phyloP scores from a whole-genome alignment of 1,140 invertebrate genomes.

The Coenobita brevimanus region DNA sequence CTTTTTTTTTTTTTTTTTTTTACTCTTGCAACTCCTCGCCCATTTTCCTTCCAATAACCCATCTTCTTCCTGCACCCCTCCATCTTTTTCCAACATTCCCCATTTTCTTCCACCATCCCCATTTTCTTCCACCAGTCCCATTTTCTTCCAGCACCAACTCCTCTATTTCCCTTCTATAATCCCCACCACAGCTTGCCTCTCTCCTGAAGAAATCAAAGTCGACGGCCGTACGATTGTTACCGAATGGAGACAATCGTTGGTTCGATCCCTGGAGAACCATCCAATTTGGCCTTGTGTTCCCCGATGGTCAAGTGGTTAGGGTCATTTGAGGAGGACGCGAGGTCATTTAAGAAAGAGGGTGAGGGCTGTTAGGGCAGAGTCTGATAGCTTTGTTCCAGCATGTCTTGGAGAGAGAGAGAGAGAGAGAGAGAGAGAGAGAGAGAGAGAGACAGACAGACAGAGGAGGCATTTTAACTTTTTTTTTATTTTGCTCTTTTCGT shows the following conservation, averaged over 20 bases:
- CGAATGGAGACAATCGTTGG: conserved; percentile 45
- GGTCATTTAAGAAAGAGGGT: no score
- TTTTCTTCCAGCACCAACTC: neutral
- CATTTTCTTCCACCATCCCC: neutral
- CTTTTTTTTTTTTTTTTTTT: neutral
- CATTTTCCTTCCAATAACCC: neutral
- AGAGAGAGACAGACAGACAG: no score
- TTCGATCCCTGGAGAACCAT: conserved; percentile 53
- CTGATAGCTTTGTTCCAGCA: no score
- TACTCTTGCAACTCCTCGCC: neutral
- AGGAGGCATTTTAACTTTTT: no score
- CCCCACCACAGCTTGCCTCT: neutral
- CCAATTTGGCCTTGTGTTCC: conserved; percentile 55
- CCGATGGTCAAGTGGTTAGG: conserved; percentile 27
- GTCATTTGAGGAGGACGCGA: conserved; percentile 41
- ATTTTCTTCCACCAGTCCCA: no score
- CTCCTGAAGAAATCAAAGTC: conserved; percentile 42
- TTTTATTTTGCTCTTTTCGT: no score
- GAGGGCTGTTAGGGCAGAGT: conserved; percentile 23
- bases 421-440: no score
- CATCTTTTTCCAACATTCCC: neutral
- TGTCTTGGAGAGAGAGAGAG: no score
- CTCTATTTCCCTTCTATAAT: neutral
- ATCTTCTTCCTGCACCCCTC: neutral
- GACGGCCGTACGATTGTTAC: conserved; percentile 38